A percentile compares a stretch with the other conserved stretches of the same genome.
phyloP scores from a whole-genome alignment of 2,888 invertebrate species.

The Epinotia brunnichana region DNA sequence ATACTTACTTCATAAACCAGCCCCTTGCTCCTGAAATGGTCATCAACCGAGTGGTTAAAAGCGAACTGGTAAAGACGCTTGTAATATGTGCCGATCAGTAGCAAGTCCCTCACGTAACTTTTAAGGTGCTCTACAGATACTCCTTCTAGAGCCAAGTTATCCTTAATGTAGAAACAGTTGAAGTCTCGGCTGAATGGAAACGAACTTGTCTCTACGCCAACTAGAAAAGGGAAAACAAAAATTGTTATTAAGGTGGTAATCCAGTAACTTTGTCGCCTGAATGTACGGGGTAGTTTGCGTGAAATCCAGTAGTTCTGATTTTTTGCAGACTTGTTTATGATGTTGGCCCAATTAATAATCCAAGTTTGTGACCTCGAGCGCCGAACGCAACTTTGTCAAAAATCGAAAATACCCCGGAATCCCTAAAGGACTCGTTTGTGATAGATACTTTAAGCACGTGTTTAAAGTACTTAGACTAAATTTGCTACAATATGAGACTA shows the following conservation, averaged over 20 bases:
- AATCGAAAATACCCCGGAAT: too few relatives aligned
- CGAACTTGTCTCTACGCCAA: conserved; percentile 84
- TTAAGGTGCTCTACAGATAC: conserved; percentile 74
- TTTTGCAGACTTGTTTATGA: too few relatives aligned
- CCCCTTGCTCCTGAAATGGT: conserved; percentile 70
- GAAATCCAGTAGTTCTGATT: too few relatives aligned
- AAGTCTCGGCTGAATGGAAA: conserved; percentile 74
- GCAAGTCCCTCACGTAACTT: conserved; percentile 67
- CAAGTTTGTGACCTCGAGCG: too few relatives aligned
- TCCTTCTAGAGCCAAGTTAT: conserved; percentile 73
- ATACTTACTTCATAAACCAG: conserved; percentile 74
- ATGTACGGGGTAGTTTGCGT: too few relatives aligned
- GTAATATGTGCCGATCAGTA: conserved; percentile 75
- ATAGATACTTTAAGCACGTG: too few relatives aligned
- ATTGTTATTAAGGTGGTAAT: background rate
- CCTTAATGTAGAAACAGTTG: conserved; percentile 73
- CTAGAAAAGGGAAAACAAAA: conserved; percentile 60
- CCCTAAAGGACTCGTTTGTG: too few relatives aligned
- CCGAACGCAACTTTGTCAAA: too few relatives aligned
- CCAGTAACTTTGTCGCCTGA: too few relatives aligned
- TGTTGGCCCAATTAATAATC: too few relatives aligned
- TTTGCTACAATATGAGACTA: too few relatives aligned
- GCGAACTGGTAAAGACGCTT: conserved; percentile 72
- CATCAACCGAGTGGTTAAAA: conserved; percentile 67
- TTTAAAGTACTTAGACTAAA: too few relatives aligned